Conservation (phyloP, 2,888 invertebrate species). For the Microchrysa polita region DNA sequence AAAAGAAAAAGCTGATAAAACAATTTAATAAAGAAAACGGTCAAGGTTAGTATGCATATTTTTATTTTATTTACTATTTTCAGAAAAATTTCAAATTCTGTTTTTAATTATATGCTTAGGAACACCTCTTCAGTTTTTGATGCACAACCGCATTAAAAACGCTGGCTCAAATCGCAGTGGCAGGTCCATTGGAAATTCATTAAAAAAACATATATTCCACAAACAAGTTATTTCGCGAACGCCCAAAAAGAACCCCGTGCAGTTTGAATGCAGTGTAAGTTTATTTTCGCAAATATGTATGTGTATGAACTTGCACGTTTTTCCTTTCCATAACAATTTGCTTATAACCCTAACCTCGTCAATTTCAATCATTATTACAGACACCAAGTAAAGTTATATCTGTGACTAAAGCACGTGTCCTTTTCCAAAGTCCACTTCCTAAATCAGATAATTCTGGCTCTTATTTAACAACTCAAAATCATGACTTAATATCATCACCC, state of each 20-base stretch:
- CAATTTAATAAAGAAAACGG: slow-evolving; percentile 91
- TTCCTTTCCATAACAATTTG: slow-evolving; percentile 25
- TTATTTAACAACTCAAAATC: slow-evolving; percentile 50
- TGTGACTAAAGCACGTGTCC: slow-evolving; percentile 60
- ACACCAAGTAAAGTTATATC: slow-evolving; percentile 60
- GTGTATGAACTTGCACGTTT: slow-evolving; percentile 17
- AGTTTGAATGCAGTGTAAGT: slow-evolving; percentile 50
- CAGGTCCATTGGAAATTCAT: slow-evolving; percentile 82
- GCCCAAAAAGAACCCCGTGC: slow-evolving; percentile 58
- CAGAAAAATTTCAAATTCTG: not conserved
- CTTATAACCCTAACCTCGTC: slow-evolving; percentile 18
- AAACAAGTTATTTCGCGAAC: slow-evolving; percentile 70
- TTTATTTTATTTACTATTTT: not conserved
- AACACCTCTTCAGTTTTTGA: slow-evolving; percentile 74
- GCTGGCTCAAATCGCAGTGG: slow-evolving; percentile 66
- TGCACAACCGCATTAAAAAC: slow-evolving; percentile 68
- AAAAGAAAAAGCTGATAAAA: slow-evolving; percentile 84
- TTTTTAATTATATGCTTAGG: slow-evolving; percentile 61
- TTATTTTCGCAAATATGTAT: slow-evolving; percentile 47
- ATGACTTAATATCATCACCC: slow-evolving; percentile 62
- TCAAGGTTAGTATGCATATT: slow-evolving; percentile 68
- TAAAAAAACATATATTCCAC: slow-evolving; percentile 86
- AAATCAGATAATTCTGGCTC: slow-evolving; percentile 10
- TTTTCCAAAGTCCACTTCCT: slow-evolving; percentile 61
- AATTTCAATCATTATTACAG: slow-evolving; percentile 53